Evolutionary conservation across 2,113 vertebrate species (phyloP), one percentile per base, ranked within the genome.

Genomic region (Peucedramus taeniatus): DNA sequence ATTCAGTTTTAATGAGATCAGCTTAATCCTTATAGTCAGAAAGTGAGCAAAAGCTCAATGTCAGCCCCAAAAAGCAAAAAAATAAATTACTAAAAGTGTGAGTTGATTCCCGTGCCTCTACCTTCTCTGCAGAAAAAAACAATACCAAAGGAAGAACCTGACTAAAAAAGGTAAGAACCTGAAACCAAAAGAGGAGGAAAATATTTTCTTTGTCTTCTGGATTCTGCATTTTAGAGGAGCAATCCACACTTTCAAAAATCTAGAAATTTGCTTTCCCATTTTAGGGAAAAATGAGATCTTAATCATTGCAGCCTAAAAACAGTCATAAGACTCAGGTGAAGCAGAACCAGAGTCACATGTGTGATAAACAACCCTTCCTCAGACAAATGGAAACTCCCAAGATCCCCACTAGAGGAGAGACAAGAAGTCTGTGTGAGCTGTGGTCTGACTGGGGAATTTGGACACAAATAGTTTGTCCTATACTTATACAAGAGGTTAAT

Each of bases 311-410:
- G 35, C 26, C 39, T 65, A 14, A 75, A 74, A 39, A 65, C 7
- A 57, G 40, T 84, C 78, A 85, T 76, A 33, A 74, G 63, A 61
- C 45, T 86, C 82, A 93, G 89, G 90, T 94, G 45, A 91, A 94
- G 42, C 19, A 87, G 74, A 82, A 45, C 20, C 39, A 65, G n/a
- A 57, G 74, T 72, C 93, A 94, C 39, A 81, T 59, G 79, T 5
- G 4, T 13, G 45, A 83, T 57, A 84, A 87, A 65, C 35, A 86
- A 45, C 40, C 33, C 28, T 92, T 88, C 51, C 50, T 57, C 75
- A 88, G 71, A 61, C 63, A 69, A 86, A 40, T 57, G 88, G 90
- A 88, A 97, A 94, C 39, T 92, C 79, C 83, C 75, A 79, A 77
- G 50, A 30, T 82, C 50, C 63, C 50, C 51, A 9, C 26, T 22